Evolutionary conservation across 2,888 invertebrate species (phyloP).

Genomic region (Lapara coniferarum): DNA sequence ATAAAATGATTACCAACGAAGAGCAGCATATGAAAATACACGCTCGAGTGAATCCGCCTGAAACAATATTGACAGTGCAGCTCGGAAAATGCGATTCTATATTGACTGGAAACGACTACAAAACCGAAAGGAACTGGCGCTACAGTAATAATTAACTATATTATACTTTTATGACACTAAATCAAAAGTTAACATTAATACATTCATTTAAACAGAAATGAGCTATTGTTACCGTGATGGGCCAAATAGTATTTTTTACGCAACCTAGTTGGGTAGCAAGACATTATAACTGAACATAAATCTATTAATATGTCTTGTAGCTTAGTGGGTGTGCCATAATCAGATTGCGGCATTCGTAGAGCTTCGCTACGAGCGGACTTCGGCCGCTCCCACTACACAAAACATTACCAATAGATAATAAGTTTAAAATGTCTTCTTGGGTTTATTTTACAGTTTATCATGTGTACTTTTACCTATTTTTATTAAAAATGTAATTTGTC

Average conservation of each 20-base stretch:
- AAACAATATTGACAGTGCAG: not conserved
- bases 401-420: slow-evolving; percentile 8
- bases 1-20: not conserved
- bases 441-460: not conserved
- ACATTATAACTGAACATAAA: slow-evolving; percentile 22
- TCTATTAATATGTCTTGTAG: slow-evolving; percentile 46
- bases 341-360: slow-evolving; percentile 80
- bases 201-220: not conserved
- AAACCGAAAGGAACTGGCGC: not conserved
- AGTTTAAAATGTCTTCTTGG: not conserved
- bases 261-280: not conserved
- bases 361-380: slow-evolving; percentile 68
- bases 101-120: not conserved
- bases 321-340: slow-evolving; percentile 78
- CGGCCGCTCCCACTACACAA: slow-evolving; percentile 71
- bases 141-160: not conserved
- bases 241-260: not conserved
- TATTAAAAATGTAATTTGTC: not conserved
- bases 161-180: not conserved
- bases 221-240: not conserved
- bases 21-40: not conserved
- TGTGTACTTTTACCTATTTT: not conserved
- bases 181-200: too few relatives aligned
- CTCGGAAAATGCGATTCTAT: too few relatives aligned
- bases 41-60: not conserved